A percentile compares a stretch with the other conserved stretches of the same genome.
Conservation (phyloP, 2,888 invertebrate species). For the Acheta domesticus region DNA sequence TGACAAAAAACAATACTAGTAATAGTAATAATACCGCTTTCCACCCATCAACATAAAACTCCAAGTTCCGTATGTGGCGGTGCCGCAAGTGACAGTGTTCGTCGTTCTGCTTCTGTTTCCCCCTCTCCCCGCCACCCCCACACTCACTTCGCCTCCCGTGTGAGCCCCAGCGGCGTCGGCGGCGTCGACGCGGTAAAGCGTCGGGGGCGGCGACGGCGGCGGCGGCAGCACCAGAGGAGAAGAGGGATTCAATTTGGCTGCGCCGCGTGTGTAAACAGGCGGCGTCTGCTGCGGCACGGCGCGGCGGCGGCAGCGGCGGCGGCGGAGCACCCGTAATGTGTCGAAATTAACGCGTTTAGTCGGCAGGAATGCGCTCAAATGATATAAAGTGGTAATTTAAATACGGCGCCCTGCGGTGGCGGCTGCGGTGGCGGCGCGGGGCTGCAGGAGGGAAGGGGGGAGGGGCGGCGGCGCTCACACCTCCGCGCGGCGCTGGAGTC, state of each 20-base stretch:
- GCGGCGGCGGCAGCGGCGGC: neutral
- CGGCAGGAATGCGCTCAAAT: slow-evolving; percentile 18
- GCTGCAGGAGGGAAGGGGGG: neutral
- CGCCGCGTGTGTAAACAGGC: neutral
- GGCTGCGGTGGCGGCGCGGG: neutral
- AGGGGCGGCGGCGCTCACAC: neutral
- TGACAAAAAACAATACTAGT: too few species aligned
- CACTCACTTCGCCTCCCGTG: too few species aligned
- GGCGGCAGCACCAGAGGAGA: neutral
- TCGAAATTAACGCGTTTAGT: slow-evolving; percentile 18
- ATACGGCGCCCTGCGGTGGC: neutral
- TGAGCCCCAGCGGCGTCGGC: too few species aligned
- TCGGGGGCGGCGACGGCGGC: neutral
- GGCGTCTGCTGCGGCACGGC: neutral
- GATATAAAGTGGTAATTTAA: slow-evolving; percentile 18
- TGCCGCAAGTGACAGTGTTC: too few species aligned
- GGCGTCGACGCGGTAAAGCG: neutral
- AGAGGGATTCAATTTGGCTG: neutral
- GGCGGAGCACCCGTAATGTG: neutral
- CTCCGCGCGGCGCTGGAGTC: too few species aligned
- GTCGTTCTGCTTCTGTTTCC: too few species aligned
- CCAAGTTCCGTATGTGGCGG: too few species aligned
- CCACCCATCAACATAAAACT: too few species aligned
- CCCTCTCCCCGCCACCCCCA: too few species aligned
- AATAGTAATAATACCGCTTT: too few species aligned